These are phyloP conservation scores for Thermophis baileyi DNA, from an alignment of 2,113 vertebrate genomes.

Conservation along the genomic window DNA sequence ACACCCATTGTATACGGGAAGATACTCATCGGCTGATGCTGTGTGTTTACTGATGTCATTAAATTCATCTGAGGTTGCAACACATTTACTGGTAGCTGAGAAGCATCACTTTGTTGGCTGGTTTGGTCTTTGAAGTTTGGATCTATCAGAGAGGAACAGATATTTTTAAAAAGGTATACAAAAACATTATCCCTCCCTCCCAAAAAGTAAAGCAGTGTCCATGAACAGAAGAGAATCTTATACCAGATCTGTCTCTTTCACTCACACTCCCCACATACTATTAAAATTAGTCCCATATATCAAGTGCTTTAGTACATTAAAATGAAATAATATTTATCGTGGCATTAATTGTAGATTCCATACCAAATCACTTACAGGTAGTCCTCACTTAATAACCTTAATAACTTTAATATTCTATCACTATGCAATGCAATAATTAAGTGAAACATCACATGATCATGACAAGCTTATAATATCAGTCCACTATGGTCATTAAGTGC, in stretches of 20 bases:
- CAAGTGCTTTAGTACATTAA: not conserved
- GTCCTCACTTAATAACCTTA: not conserved
- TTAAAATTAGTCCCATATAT: not conserved
- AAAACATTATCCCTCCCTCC: not conserved
- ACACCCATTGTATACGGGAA: constrained; percentile 77
- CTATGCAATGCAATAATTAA: not conserved
- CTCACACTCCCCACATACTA: not conserved
- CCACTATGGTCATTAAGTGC: not conserved
- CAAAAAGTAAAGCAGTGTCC: not conserved
- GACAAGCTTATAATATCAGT: not conserved
- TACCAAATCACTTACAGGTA: not conserved
- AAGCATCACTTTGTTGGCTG: constrained; percentile 76
- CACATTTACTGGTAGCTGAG: constrained; percentile 78
- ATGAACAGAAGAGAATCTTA: not conserved
- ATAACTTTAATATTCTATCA: not conserved
- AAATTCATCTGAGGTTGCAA: constrained; percentile 80
- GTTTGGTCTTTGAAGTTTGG: constrained; percentile 77
- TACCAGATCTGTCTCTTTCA: not conserved
- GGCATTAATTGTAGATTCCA: not conserved
- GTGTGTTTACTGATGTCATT: constrained; percentile 71
- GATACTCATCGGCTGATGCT: constrained; percentile 72
- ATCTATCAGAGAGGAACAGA: constrained; percentile 72
- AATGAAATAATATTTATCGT: not conserved
- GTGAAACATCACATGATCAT: not conserved
- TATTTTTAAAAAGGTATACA: not conserved